A percentile compares a stretch with the other conserved stretches of the same genome.
These are phyloP conservation scores for Alosa alosa DNA, from an alignment of 2,113 vertebrate genomes.

Conservation along the genomic window DNA sequence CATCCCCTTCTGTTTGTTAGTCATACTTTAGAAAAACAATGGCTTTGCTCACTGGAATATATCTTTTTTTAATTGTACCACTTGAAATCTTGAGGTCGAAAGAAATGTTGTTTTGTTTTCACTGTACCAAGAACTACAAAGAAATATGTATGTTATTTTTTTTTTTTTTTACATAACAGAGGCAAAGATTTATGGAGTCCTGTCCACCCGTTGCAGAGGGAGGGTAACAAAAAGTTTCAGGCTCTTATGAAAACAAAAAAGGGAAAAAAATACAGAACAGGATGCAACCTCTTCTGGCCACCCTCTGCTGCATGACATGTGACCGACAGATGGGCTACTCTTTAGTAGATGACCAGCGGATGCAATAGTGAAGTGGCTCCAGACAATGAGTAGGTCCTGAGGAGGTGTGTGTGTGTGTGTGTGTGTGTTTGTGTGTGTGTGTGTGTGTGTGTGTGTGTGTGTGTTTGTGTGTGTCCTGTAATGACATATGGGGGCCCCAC, in stretches of 20 bases:
- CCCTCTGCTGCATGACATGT: neutral
- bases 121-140: constrained; percentile 56
- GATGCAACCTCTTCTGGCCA: neutral
- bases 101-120: constrained; percentile 34
- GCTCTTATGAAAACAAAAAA: neutral
- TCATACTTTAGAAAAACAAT: constrained; percentile 33
- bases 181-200: constrained; percentile 17
- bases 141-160: constrained; percentile 22
- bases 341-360: neutral
- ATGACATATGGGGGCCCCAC: neutral
- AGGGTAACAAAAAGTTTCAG: neutral
- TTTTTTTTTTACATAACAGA: constrained; percentile 17
- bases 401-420: neutral
- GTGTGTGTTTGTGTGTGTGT: constrained; percentile 1
- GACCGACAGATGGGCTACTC: neutral
- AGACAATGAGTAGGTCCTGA: neutral
- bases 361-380: constrained; percentile 2
- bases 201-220: neutral
- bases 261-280: neutral
- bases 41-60: constrained; percentile 14
- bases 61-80: constrained; percentile 55
- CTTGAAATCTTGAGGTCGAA: constrained; percentile 48
- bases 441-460: constrained; percentile 1
- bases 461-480: neutral
- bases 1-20: neutral